Conservation (phyloP, 2,888 invertebrate species). For the Anorthoa munda region DNA sequence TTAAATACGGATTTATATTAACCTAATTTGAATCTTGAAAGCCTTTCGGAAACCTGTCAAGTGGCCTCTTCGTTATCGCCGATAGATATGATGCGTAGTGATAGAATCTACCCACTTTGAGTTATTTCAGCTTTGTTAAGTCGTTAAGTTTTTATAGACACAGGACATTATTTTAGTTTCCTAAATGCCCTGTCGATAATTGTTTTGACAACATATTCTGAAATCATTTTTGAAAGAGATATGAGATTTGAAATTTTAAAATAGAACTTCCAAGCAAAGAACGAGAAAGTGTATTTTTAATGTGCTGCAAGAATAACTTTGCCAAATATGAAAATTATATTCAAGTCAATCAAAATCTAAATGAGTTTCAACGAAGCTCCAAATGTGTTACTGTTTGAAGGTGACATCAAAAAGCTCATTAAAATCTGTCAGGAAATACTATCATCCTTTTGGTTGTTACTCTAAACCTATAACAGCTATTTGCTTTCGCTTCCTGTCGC, state of each 20-base stretch:
- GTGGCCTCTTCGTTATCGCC: background rate
- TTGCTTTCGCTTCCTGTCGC: constrained; percentile 66
- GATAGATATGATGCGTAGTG: constrained; percentile 25
- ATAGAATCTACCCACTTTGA: constrained; percentile 30
- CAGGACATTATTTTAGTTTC: background rate
- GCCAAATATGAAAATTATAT: background rate
- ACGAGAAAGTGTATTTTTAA: background rate
- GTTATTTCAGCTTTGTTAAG: constrained; percentile 5
- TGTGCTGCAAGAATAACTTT: too few species aligned
- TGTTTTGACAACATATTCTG: background rate
- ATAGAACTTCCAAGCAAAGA: background rate
- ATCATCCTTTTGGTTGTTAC: constrained; percentile 33
- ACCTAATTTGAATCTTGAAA: constrained; percentile 27
- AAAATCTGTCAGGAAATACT: constrained; percentile 13
- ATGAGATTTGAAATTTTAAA: background rate
- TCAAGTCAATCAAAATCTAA: background rate
- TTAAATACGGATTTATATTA: constrained; percentile 25
- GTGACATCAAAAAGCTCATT: constrained; percentile 1
- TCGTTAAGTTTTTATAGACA: constrained; percentile 12
- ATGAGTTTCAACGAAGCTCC: background rate
- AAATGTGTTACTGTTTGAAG: too few species aligned
- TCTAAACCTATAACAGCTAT: constrained; percentile 54
- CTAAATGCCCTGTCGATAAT: constrained; percentile 30
- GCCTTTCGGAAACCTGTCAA: constrained; percentile 36
- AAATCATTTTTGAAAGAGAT: background rate